Evolutionary conservation across 2,113 vertebrate genomes (phyloP), one percentile per base, ranked within the genome.

Genomic region (Hemichromis elongatus): DNA sequence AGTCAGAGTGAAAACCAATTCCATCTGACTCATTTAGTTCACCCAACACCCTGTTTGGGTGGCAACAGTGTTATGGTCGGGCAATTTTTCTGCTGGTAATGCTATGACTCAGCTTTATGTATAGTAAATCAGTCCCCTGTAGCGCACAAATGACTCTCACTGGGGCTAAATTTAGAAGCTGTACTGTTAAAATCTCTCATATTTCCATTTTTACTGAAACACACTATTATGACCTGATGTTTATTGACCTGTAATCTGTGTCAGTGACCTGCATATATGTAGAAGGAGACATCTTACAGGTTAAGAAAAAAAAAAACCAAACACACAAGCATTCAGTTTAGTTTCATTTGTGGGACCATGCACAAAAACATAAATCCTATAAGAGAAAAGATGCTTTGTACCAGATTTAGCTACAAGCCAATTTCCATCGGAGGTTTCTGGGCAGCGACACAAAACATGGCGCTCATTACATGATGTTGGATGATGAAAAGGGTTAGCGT

Each of bases 51-150:
- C 86, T 45, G 56, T 90, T 59, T 80, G 77, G 84, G 86, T 86
- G 88, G 85, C 80, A 80, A 81, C 81, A 2, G 16, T 82, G 87
- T 77, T 81, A 68, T 47, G 57, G 35, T 28, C 9, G 82, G 80
- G 63, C 82, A 85, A 89, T 53, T 70, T 92, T 94, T 91, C 87
- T 89, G 83, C 77, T n/a, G 61, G 55, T 86, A 80, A 88, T 50
- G 77, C 81, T 89, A 73, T 94, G 93, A 95, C 87, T 94, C 90
- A 92, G 87, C 86, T 90, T 75, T 79, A 80, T 77, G 42, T 87
- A 47, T 86, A 82, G 63, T 90, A 93, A 80, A 92, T 86, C 18
- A 12, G 79, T 80, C 53, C 45, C 66, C 33, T 52, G 54, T 53
- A 86, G 82, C 14, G 2, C 8, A 35, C 73, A 52, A 79, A 40